Percentiles rank a stretch among this genome's conserved stretches.
These are phyloP conservation scores for Enteromius thamalakanensis DNA, from an alignment of 2,797 vertebrate species.

Conservation along the genomic window DNA sequence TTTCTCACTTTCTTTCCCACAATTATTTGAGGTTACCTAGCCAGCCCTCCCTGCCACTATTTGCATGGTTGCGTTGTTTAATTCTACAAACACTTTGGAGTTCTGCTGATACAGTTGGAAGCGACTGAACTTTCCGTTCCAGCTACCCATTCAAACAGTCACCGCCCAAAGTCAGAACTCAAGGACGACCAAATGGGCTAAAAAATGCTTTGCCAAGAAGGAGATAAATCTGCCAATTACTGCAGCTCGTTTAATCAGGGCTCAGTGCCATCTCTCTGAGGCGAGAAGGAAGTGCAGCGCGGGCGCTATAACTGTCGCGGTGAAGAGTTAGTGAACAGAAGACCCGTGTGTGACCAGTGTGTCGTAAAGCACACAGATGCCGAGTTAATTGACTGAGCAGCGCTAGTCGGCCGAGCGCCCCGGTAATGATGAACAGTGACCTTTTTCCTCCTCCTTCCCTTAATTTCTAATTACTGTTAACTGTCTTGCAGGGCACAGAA, in stretches of 20 bases:
- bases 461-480: conserved; percentile 90
- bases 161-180: conserved; percentile 82
- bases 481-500: conserved; percentile 62
- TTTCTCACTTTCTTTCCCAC: not conserved
- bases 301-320: conserved; percentile 84
- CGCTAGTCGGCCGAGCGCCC: conserved; percentile 87
- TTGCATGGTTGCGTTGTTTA: conserved; percentile 8
- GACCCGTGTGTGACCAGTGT: conserved; percentile 78
- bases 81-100: conserved; percentile 11
- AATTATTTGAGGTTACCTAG: not conserved
- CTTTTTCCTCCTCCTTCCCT: conserved; percentile 72
- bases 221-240: conserved; percentile 99
- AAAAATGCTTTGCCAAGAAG: conserved; percentile 77
- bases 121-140: conserved; percentile 38
- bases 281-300: conserved; percentile 76
- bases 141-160: conserved; percentile 48
- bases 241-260: conserved; percentile 89
- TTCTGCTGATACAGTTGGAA: conserved; percentile 42
- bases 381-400: conserved; percentile 98
- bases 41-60: not conserved
- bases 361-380: conserved; percentile 99
- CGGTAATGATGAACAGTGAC: conserved; percentile 89
- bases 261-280: conserved; percentile 83
- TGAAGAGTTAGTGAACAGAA: conserved; percentile 88
- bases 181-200: conserved; percentile 85